Conservation (phyloP, 2,113 vertebrate species). For the Amia ocellicauda region DNA sequence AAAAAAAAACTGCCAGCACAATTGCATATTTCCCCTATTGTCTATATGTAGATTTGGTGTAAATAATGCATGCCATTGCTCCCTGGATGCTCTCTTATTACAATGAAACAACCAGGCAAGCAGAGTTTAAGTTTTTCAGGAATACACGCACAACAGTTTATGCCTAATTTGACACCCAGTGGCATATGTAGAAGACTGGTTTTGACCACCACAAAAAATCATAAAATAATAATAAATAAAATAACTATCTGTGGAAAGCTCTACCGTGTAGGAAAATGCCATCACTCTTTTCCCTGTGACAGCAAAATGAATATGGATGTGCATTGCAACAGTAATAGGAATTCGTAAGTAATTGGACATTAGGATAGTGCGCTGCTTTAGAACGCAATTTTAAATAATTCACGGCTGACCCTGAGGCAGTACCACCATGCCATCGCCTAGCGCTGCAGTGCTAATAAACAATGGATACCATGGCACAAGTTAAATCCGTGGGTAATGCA, state of each 20-base stretch:
- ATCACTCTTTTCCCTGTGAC: background rate
- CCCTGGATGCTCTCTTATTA: slow-evolving; percentile 17
- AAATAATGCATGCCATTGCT: slow-evolving; percentile 27
- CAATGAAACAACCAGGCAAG: slow-evolving; percentile 24
- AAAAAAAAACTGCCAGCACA: background rate
- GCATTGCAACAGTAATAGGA: background rate
- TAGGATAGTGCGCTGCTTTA: background rate
- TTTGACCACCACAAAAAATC: background rate
- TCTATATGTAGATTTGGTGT: slow-evolving; percentile 22
- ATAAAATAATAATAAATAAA: background rate
- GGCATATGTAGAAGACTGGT: background rate
- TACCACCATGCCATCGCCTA: background rate
- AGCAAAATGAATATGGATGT: background rate
- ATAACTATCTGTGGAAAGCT: background rate
- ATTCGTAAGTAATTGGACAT: background rate
- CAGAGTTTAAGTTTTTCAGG: background rate
- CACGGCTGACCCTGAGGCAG: background rate
- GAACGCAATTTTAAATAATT: background rate
- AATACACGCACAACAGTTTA: background rate
- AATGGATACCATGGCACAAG: background rate
- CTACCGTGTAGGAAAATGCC: background rate
- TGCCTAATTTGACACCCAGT: background rate
- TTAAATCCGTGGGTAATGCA: background rate
- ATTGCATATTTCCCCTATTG: slow-evolving; percentile 11
- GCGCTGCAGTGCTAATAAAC: background rate